Base-by-base conservation (phyloP, 2,888 invertebrate genomes). In the Ectemnius lituratus region DNA sequence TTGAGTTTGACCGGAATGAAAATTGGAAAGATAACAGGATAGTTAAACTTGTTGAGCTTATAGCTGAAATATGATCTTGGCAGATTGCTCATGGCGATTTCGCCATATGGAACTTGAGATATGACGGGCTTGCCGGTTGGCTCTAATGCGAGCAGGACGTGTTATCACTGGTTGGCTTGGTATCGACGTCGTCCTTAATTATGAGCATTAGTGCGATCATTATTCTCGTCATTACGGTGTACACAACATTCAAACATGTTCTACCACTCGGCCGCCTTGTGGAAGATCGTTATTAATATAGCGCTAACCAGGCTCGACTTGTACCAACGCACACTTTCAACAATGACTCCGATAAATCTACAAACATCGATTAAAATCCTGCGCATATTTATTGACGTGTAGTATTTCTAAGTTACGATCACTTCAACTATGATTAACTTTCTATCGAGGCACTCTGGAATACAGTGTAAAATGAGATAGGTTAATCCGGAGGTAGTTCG, bases 181-280 rank as follows among this genome's bases (percentile, higher is more conserved):
- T 70, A 78, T 80, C 81, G 72, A 75, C 66, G 70, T 70, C 62
- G 14, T 56, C 37, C 62, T 84, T 83, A 82, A 82, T 83, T 84
- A 82, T 82, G 75, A 71, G 77, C 72, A 79, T 81, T 77, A 77
- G 73, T 56, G 67, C 61, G 77, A 78, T 77, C 81, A 73, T 83
- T 77, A 76, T 69, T 79, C 80, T 69, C 70, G 64, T 83, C 73
- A 73, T 83, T 81, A 70, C 67, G 72, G 70, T 62, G 75, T 73
- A 81, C 72, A 73, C 74, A 80, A 77, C 68, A 67, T 73, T 74
- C 64, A 65, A 23, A 67, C 69, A 65, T 73, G 74, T 70, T 66
- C 72, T 72, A 70, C 70, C 60, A 62, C 66, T 59, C 49, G 62
- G 57, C 16, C 16, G 37, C 64, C 68, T 64, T 78, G 70, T 47